Evolutionary conservation across 2,113 vertebrate genomes (phyloP), one percentile per base, ranked within the genome.

Genomic region (Crotalus horridus): DNA sequence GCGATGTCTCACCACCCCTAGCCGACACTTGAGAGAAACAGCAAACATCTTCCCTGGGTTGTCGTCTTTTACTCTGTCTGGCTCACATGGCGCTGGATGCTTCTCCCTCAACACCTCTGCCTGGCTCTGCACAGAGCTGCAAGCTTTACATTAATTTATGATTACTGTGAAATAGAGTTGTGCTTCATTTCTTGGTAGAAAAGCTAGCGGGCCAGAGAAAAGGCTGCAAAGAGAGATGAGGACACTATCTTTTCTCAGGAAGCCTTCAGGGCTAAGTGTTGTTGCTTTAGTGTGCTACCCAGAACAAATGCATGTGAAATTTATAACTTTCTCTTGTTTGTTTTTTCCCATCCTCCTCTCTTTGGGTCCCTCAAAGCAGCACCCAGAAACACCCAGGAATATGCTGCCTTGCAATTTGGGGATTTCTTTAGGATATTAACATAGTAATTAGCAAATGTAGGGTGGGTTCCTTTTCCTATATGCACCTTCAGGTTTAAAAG

Each of bases 11-110:
- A 98, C 97, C 97, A 99, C 98, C 97, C 98, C 98, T 89, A 99
- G 97, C 93, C 98, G 98, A 96, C 98, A 99, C 98, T 98, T 99
- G 91, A 99, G 97, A 46, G 98, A 98, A 94, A 99, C 98, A 17
- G 98, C 98, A 91, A 99, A 98, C 98, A 99, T 99, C 97, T 97
- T 97, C 96, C 96, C 51, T 59, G 53, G 93, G 89, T 48, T 81
- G 94, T 93, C 92, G 69, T 95, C 94, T 90, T 93, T 90, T 92
- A 96, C 92, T 74, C 94, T 93, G 91, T 97, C 94, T 91, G 92
- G 7, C 97, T 98, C 98, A 98, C 97, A 98, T 97, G 97, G 97
- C 95, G 94, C 96, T 43, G 96, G 93, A 95, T 96, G 94, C 97
- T 85, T 93, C 95, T 96, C 95, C 93, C 96, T 93, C 96, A 43